Evolutionary conservation across 2,888 invertebrate species (phyloP), one percentile per base, ranked within the genome.

Genomic region (Toxonevra muliebris): DNA sequence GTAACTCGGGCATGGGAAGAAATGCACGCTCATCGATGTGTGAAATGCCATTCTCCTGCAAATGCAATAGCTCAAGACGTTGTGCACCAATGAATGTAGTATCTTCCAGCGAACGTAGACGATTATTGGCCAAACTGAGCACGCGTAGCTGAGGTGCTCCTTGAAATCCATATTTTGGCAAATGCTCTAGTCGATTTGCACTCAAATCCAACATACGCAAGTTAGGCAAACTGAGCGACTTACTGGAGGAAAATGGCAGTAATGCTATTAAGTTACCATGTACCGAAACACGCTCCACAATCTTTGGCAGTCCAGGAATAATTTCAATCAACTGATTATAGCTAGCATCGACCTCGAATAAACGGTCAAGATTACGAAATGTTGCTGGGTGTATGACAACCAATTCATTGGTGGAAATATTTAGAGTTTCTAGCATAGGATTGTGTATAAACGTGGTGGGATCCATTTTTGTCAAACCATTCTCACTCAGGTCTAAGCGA

Each of bases 321-420:
- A 94, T 89, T 76, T 92, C 90, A n/a, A 90, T 84, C 69, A 95
- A 80, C 66, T 89, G 87, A 82, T 95, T 95, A 73, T 87, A 87
- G 76, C 92, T 92, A 0, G 91, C 88, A 80, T 95, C 95, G 40
- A 95, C 85, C 83, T 93, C 93, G 75, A 92, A 94, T 0, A 96
- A 87, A 72, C 91, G 90, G 60, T 89, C 88, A 63, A 95, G 84
- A 76, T 92, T 92, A 68, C 90, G 87, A 75, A 96, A 92, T 0
- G 93, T 93, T 20, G 91, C 89, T 1, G 93, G 91, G 83, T 93
- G 93, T 65, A 94, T 82, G 0, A 88, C 87, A 10, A 89, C 87
- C 20, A 96, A 83, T 15, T 89, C 88, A 79, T 96, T 96, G 15
- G 89, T 87, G 0, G 94, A 94, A 62, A 95, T 87, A 82, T 95